Evolutionary conservation across 1,140 invertebrate genomes (phyloP).

Genomic region (Triops longicaudatus): DNA sequence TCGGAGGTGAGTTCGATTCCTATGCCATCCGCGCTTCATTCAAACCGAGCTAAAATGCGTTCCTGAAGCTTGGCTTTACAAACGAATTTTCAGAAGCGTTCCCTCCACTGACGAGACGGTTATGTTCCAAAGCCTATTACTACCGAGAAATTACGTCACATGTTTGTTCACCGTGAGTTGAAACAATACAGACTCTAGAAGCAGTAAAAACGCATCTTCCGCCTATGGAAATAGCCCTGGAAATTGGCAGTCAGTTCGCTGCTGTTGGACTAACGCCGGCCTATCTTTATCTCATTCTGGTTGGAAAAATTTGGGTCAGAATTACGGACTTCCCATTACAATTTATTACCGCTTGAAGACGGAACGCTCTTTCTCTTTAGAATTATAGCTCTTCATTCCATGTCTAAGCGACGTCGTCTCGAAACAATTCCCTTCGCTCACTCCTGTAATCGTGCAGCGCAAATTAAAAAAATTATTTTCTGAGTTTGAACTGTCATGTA

Average conservation of each 20-base stretch:
- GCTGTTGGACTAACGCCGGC: background rate
- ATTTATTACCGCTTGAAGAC: background rate
- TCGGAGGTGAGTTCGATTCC: background rate
- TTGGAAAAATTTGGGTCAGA: slow-evolving; percentile 11
- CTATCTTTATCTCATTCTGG: slow-evolving; percentile 10
- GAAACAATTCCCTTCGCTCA: background rate
- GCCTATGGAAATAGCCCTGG: slow-evolving; percentile 1
- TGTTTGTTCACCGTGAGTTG: background rate
- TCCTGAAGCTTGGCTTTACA: background rate
- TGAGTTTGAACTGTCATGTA: slow-evolving; percentile 8
- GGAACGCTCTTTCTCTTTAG: background rate
- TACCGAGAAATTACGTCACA: background rate
- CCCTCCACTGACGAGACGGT: background rate
- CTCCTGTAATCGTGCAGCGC: background rate
- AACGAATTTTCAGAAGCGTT: background rate
- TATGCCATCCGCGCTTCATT: background rate
- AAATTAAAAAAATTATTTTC: background rate
- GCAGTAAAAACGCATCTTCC: background rate
- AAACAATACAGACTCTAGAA: background rate
- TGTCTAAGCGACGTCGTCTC: background rate
- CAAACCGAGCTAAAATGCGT: background rate
- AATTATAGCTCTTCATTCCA: background rate
- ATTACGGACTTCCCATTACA: background rate
- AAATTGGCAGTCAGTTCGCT: slow-evolving; percentile 11
- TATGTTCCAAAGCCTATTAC: background rate